These are phyloP conservation scores for Synanthedon formicaeformis DNA, from an alignment of 2,888 invertebrate species.

Conservation along the genomic window DNA sequence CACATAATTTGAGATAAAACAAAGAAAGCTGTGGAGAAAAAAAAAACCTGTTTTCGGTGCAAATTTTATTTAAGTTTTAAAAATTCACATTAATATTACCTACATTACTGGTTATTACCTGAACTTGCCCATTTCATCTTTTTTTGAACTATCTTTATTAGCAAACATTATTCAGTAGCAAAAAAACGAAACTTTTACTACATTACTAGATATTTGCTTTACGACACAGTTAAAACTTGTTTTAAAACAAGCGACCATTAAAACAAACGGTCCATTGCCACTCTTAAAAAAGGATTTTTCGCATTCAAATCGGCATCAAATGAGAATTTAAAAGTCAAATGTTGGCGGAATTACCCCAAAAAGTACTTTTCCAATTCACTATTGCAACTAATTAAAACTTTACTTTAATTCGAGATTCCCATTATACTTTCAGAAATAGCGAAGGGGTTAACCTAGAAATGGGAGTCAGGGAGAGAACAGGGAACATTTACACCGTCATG, in stretches of 20 bases:
- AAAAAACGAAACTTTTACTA: no score
- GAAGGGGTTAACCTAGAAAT: slow-evolving; percentile 38
- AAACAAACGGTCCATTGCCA: not conserved
- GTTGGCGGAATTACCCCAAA: slow-evolving; percentile 25
- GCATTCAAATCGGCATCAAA: not conserved
- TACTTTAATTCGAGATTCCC: slow-evolving; percentile 58
- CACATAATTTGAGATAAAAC: no score
- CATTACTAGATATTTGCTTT: no score
- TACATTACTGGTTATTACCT: no score
- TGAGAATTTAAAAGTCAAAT: slow-evolving; percentile 37
- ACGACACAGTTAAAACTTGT: no score
- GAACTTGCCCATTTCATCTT: no score
- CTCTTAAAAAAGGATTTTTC: not conserved
- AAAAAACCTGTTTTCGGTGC: no score
- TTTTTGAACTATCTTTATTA: no score
- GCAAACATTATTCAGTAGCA: no score
- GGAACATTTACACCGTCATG: slow-evolving; percentile 19
- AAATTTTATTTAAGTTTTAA: no score
- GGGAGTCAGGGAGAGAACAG: slow-evolving; percentile 10
- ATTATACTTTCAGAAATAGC: slow-evolving; percentile 61
- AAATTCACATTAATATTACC: no score
- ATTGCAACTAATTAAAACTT: slow-evolving; percentile 69
- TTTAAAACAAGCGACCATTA: not conserved
- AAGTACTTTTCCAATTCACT: slow-evolving; percentile 41
- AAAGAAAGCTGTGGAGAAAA: no score